Base-by-base conservation (phyloP, 2,113 vertebrate genomes). In the Leptobrachium leishanense region DNA sequence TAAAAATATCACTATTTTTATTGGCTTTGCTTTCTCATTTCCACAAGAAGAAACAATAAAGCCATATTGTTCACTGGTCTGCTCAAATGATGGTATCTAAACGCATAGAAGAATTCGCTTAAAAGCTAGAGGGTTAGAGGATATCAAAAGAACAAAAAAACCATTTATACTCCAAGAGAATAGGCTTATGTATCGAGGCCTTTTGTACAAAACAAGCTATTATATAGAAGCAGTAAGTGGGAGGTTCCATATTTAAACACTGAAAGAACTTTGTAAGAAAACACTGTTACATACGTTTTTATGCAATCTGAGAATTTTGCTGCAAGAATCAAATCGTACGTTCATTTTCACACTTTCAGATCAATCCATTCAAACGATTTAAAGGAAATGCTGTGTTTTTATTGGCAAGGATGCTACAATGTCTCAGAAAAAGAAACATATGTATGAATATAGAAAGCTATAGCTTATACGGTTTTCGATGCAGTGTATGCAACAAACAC, bases 1-100 rank as follows among this genome's bases (percentile, higher is more conserved):
- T 74, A 67, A 74, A 73, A 80, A 80, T 80, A 74, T 74, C 64
- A 74, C 46, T 80, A 68, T 80, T 80, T 80, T 79, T 74, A 74
- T 80, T 80, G 78, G 78, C 78, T 74, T 73, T 44, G 50, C 50
- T n/a, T 68, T 74, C 64, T 66, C 41, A 62, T 74, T 80, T 74
- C 64, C 50, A 80, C 72, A 74, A 59, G 78, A 74, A 74, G 53
- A 74, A 68, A 80, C 72, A 80, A 80, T 80, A 74, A 74, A 68
- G 78, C 71, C 59, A 74, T 80, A 80, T 68, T 80, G 78, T 80
- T 80, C 78, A n/a, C 72, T 39, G 53, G 42, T 42, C 53, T 42
- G 53, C 44, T 68, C 77, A 73, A 66, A 68, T 67, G 71, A 79
- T 74, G 62, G 46, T 74, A 79, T 79, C 77, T 68, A 79, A 74